Evolutionary conservation across 2,113 vertebrate genomes (phyloP), one percentile per base, ranked within the genome.

Genomic region (Microtus oregoni): DNA sequence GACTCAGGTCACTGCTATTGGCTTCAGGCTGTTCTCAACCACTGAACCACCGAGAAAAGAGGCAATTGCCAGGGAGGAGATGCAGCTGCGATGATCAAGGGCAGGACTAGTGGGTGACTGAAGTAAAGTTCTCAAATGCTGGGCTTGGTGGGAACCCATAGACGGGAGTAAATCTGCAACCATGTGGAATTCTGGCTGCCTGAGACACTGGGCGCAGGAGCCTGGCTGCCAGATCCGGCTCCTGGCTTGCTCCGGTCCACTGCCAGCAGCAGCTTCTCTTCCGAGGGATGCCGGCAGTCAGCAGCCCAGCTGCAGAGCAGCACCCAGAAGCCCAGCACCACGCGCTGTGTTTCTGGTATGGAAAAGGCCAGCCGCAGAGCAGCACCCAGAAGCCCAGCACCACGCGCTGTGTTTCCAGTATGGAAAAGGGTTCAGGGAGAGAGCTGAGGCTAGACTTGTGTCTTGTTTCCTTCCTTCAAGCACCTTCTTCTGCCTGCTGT

Each of bases 121-220:
- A 24, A 47, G 77, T 19, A 9, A 35, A 65, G 58, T 61, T 68
- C 15, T n/a, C 9, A 2, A 1, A 65, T 13, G 72, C 28, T 0
- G 38, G 22, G 50, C 32, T 58, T 7, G 13, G 20, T 52, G 5
- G 1, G 5, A 75, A 50, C 0, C 15, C 35, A 0, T 20, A 10
- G 61, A 44, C 0, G 0, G 0, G 26, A 0, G 12, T 7, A 20
- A 41, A 50, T 61, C 65, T 1, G 50, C 75, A 26, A 38, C n/a
- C 24, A 17, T 7, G 12, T 17, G 55, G 24, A 63, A 28, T 83
- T 83, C 58, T 41, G n/a, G n/a, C 55, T 24, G 70, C 3, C 0
- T 28, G 41, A 20, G 9, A 3, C 14, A 9, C 0, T 0, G 12
- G 0, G 14, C 15, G 15, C 9, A 41, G 11, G 17, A 11, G 3